Evolutionary conservation across 2,888 invertebrate genomes (phyloP).

Genomic region (Halocaridina rubra): DNA sequence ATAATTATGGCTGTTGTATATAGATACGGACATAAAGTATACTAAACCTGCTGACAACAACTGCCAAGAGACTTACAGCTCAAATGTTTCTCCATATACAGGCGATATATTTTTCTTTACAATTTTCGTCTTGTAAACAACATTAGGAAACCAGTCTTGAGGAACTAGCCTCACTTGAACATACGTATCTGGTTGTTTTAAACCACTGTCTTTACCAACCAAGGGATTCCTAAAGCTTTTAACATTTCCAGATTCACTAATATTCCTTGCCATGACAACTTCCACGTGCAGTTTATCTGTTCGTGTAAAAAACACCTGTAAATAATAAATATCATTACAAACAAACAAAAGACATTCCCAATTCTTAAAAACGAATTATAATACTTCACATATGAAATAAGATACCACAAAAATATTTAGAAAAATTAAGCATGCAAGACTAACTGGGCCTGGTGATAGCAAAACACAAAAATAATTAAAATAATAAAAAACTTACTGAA

Average conservation of each 20-base stretch:
- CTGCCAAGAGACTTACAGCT: constrained; percentile 24
- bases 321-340: too few relatives aligned
- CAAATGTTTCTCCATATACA: constrained; percentile 33
- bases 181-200: constrained; percentile 1
- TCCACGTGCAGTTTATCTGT: constrained; percentile 24
- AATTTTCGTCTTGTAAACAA: background rate
- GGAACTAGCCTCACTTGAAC: constrained; percentile 42
- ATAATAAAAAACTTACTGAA: too few relatives aligned
- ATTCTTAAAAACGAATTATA: too few relatives aligned
- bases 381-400: too few relatives aligned
- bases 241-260: background rate
- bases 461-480: too few relatives aligned
- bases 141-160: constrained; percentile 25
- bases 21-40: too few relatives aligned
- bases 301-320: constrained; percentile 19
- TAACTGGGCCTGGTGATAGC: too few relatives aligned
- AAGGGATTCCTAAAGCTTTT: background rate
- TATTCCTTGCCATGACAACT: constrained; percentile 34
- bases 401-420: too few relatives aligned
- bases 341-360: too few relatives aligned
- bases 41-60: too few relatives aligned
- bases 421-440: too few relatives aligned
- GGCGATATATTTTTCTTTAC: background rate
- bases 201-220: background rate
- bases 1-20: too few relatives aligned